Evolutionary conservation across 1,140 invertebrate genomes (phyloP).

Genomic region (Tribolium madens): DNA sequence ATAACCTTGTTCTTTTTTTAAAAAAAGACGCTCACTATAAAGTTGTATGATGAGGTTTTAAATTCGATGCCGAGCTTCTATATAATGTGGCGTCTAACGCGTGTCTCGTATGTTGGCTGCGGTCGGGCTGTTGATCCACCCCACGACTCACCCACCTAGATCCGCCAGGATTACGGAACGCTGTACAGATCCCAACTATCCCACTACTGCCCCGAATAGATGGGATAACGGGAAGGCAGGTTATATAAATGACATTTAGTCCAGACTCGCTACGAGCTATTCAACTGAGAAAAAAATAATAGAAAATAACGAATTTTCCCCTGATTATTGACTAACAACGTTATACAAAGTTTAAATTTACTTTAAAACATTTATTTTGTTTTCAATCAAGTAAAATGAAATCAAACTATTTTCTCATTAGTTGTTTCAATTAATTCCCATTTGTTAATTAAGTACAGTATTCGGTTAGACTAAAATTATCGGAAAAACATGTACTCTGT

Average conservation of each 20-base stretch:
- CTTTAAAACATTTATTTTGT: no score
- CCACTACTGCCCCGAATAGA: conserved; percentile 50
- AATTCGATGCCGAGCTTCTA: conserved; percentile 38
- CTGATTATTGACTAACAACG: no score
- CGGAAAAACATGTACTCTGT: no score
- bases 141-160: conserved; percentile 38
- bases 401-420: no score
- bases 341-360: no score
- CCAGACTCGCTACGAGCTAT: not conserved
- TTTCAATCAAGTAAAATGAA: no score
- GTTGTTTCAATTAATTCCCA: no score
- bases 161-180: conserved; percentile 47
- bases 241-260: conserved; percentile 46
- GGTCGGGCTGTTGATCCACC: conserved; percentile 50
- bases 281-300: no score
- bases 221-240: conserved; percentile 46
- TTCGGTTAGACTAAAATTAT: no score
- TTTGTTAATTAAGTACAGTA: no score
- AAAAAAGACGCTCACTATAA: conserved; percentile 29
- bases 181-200: conserved; percentile 30
- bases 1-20: not conserved
- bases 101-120: conserved; percentile 48
- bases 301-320: no score
- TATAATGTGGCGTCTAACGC: conserved; percentile 40
- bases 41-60: conserved; percentile 49